These are phyloP conservation scores for Calameuta pallipes DNA, from an alignment of 2,888 invertebrate genomes.

Conservation along the genomic window DNA sequence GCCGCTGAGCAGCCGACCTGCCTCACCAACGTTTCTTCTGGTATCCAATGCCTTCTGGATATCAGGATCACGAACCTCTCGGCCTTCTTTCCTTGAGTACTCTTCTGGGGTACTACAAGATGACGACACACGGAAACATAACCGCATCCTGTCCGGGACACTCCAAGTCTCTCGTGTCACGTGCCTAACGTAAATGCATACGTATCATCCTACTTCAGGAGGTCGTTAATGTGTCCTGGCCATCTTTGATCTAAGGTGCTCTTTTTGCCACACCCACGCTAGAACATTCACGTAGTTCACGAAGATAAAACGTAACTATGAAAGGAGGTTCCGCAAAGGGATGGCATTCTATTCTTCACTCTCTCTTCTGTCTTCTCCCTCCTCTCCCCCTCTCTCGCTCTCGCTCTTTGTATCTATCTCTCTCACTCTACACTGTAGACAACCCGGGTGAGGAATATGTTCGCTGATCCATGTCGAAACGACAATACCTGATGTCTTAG, in stretches of 20 bases:
- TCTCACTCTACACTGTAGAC: conserved; percentile 23
- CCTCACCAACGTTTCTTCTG: neutral
- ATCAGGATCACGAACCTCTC: conserved; percentile 12
- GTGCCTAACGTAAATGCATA: neutral
- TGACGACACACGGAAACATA: conserved; percentile 49
- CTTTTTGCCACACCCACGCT: conserved; percentile 57
- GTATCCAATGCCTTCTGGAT: neutral
- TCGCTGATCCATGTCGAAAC: neutral
- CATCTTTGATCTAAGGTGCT: conserved; percentile 43
- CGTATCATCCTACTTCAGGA: neutral
- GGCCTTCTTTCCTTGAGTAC: conserved; percentile 11
- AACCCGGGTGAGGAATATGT: conserved; percentile 6
- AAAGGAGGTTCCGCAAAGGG: conserved; percentile 12
- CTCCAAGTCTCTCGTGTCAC: neutral
- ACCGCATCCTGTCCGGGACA: conserved; percentile 46
- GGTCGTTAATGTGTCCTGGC: conserved; percentile 21
- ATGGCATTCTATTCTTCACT: conserved; percentile 17
- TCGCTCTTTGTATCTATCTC: conserved; percentile 4
- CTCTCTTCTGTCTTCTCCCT: conserved; percentile 9
- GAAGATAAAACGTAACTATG: conserved; percentile 29
- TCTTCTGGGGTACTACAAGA: conserved; percentile 1
- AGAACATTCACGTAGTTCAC: conserved; percentile 37
- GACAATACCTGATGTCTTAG: neutral
- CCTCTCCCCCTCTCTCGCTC: neutral
- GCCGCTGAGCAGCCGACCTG: conserved; percentile 23